Evolutionary conservation across 2,113 vertebrate genomes (phyloP), one percentile per base, ranked within the genome.

Genomic region (Eonycteris spelaea): DNA sequence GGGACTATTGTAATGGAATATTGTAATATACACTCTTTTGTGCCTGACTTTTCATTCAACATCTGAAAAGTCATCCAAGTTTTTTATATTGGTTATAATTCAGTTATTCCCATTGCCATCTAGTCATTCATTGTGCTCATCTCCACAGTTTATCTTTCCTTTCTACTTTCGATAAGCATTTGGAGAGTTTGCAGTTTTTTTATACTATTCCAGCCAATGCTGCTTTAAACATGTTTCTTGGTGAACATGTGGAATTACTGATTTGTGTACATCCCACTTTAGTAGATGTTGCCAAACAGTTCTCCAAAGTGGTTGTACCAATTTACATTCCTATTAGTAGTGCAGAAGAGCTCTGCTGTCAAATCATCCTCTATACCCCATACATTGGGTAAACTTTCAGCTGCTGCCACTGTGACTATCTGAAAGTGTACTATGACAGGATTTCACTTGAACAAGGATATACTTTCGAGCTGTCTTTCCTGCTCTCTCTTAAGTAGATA

Each of bases 401-500:
- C 51, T 79, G 16, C 53, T 10, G 3, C 43, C 38, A n/a, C 65
- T 82, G 48, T 67, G 75, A 89, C 73, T 65, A 59, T 68, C 33
- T 43, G 7, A 55, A 84, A 59, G 40, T 85, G 38, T 94, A 16
- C 24, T 90, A 78, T 48, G 43, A 67, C 7, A 74, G 79, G 43
- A 88, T 94, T 82, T 90, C 8, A n/a, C 45, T 85, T 61, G 85
- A n/a, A 28, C 86, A 90, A 78, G 68, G 11, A 40, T 78, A 22
- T 79, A 28, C 22, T 89, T 65, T 71, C 51, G 70, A 90, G 28
- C 4, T 33, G 8, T 82, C 61, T 88, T 96, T 45, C 45, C 24
- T 55, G 24, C 51, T 59, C 83, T 95, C n/a, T 78, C 57, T 91
- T 67, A 94, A 95, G 70, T 57, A 88, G 40, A 73, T 73, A 45